phyloP scores from a whole-genome alignment of 1,140 invertebrate species.

The Zeugodacus cucurbitae region DNA sequence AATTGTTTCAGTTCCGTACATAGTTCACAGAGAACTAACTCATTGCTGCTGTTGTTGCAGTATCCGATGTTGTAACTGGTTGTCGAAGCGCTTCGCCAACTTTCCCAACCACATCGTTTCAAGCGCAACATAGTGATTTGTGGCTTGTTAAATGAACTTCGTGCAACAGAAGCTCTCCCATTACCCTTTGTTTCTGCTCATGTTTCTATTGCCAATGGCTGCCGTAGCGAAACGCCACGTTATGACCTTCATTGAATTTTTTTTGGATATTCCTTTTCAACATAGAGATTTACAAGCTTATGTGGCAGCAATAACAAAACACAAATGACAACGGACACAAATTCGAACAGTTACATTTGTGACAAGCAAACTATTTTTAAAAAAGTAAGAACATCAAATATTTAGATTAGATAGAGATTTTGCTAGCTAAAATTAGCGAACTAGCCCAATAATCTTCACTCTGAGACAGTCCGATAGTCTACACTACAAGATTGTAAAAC shows the following conservation, averaged over 20 bases:
- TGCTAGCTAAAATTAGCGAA: no score
- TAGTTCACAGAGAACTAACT: no score
- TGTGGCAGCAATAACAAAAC: neutral
- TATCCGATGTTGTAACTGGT: neutral
- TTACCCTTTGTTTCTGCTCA: neutral
- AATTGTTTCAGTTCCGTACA: neutral
- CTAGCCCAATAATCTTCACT: no score
- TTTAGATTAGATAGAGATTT: no score
- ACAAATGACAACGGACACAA: neutral
- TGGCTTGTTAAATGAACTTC: slow-evolving; percentile 24
- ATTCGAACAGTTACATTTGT: neutral
- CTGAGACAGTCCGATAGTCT: no score
- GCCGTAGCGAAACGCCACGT: neutral
- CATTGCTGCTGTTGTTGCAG: neutral
- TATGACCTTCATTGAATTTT: slow-evolving; percentile 2
- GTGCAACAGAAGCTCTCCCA: neutral
- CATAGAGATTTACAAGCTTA: neutral
- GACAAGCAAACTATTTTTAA: no score
- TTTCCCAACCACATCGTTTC: neutral
- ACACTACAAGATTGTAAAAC: no score
- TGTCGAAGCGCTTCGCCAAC: neutral
- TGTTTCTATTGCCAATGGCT: neutral
- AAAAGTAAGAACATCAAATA: no score
- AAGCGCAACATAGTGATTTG: neutral
- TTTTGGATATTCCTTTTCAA: neutral